phyloP scores from a whole-genome alignment of 2,797 vertebrate species.

The Clarias laeviceps region DNA sequence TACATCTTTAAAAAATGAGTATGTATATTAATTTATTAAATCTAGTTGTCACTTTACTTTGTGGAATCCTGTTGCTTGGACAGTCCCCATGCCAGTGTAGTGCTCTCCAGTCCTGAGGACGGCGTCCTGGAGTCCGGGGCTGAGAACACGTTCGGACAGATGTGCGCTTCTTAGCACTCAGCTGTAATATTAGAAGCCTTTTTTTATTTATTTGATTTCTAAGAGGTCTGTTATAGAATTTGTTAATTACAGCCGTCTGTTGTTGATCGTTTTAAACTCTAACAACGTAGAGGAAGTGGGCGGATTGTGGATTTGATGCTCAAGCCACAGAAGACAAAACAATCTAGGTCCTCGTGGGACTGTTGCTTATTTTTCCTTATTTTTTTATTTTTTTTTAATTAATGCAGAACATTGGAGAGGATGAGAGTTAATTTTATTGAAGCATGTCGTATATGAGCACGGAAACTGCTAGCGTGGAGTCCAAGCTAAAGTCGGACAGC shows the following conservation, averaged over 20 bases:
- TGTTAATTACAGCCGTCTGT: conserved; percentile 30
- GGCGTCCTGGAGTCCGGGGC: conserved; percentile 4
- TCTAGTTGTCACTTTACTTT: conserved; percentile 92
- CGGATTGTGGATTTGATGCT: background rate
- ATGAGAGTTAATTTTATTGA: conserved; percentile 6
- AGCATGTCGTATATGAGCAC: conserved; percentile 19
- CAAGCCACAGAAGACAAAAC: conserved; percentile 18
- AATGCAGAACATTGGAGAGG: conserved; percentile 14
- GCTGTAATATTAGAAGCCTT: conserved; percentile 53
- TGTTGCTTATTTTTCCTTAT: conserved; percentile 12
- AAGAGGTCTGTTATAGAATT: conserved; percentile 35
- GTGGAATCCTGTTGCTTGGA: conserved; percentile 77
- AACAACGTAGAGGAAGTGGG: conserved; percentile 25
- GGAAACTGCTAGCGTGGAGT: conserved; percentile 34
- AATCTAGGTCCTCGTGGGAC: background rate
- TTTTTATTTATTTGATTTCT: conserved; percentile 53
- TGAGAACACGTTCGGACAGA: conserved; percentile 1
- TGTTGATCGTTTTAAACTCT: conserved; percentile 19
- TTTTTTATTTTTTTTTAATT: no score
- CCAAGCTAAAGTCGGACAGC: background rate
- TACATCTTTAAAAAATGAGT: conserved; percentile 81
- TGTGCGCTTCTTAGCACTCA: conserved; percentile 48
- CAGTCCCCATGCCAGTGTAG: conserved; percentile 57
- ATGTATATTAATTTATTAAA: conserved; percentile 99
- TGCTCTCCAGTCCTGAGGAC: conserved; percentile 28